Evolutionary conservation across 2,888 invertebrate species (phyloP).

Genomic region (Spilosoma lubricipeda): DNA sequence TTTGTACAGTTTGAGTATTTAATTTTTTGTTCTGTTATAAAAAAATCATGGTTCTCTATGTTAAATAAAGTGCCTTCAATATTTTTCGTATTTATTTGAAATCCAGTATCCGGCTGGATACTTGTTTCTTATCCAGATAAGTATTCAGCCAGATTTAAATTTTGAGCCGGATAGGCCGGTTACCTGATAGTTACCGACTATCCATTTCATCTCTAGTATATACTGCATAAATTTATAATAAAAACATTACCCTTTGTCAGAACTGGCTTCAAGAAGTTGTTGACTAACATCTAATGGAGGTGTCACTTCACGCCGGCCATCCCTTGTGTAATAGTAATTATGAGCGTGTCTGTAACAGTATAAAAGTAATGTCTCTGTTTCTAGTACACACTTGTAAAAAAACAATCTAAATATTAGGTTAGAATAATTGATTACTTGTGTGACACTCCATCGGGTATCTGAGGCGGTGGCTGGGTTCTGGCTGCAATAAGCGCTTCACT

Average conservation of each 20-base stretch:
- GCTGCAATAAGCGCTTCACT: slow-evolving; percentile 89
- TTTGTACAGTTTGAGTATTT: too few species aligned
- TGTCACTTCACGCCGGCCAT: slow-evolving; percentile 92
- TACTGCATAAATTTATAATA: background rate
- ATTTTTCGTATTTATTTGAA: too few species aligned
- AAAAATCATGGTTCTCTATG: too few species aligned
- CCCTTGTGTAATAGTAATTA: slow-evolving; percentile 94
- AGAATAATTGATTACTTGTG: slow-evolving; percentile 80
- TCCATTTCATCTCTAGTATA: too few species aligned
- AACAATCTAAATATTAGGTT: background rate
- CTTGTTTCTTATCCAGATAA: too few species aligned
- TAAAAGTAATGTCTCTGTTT: background rate
- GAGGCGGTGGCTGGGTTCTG: slow-evolving; percentile 93
- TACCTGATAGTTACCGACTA: too few species aligned
- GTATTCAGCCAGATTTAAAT: too few species aligned
- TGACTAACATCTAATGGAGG: slow-evolving; percentile 88
- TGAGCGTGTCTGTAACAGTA: slow-evolving; percentile 86
- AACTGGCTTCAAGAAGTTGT: slow-evolving; percentile 71
- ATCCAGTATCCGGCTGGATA: too few species aligned
- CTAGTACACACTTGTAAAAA: background rate
- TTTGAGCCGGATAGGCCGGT: too few species aligned
- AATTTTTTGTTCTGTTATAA: too few species aligned
- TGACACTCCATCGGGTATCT: slow-evolving; percentile 93
- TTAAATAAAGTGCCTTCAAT: too few species aligned
- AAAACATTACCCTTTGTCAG: slow-evolving; percentile 74